Percentiles rank a stretch among this genome's conserved stretches.
Conservation (phyloP, 2,797 vertebrate genomes). For the Manis pentadactyla region DNA sequence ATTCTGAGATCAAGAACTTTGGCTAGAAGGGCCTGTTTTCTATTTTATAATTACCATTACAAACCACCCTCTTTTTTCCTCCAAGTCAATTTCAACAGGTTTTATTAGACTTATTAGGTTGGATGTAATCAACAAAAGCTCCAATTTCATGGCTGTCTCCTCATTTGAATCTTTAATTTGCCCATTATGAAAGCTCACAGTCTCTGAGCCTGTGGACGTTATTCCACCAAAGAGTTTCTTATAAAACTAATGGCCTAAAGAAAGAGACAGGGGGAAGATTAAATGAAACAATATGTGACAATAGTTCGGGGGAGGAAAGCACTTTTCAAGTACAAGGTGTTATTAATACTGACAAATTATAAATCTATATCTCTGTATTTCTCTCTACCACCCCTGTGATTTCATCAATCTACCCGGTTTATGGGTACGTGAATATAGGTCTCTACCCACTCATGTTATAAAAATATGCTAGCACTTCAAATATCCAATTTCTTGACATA, state of each 20-base stretch:
- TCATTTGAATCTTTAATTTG: not conserved
- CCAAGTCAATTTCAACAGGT: not conserved
- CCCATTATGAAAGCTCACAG: not conserved
- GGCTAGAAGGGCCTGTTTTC: not conserved
- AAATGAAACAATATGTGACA: not conserved
- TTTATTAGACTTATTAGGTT: not conserved
- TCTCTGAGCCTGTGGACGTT: not conserved
- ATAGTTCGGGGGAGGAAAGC: not conserved
- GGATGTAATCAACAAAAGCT: not conserved
- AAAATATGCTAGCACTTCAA: constrained; percentile 50
- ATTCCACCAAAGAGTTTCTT: not conserved
- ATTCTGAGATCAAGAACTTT: not conserved
- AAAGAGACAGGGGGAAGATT: not conserved
- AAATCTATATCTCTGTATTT: not conserved
- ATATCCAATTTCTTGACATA: constrained; percentile 38
- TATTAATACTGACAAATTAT: not conserved
- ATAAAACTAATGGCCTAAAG: not conserved
- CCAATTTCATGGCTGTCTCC: not conserved
- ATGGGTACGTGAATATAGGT: not conserved
- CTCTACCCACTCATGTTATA: constrained; percentile 4
- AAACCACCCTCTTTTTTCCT: not conserved
- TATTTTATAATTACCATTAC: not conserved
- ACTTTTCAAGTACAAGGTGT: not conserved
- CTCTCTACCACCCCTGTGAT: not conserved
- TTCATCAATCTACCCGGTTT: constrained; percentile 18